phyloP scores from a whole-genome alignment of 2,888 invertebrate species.

The Encarsia formosa region DNA sequence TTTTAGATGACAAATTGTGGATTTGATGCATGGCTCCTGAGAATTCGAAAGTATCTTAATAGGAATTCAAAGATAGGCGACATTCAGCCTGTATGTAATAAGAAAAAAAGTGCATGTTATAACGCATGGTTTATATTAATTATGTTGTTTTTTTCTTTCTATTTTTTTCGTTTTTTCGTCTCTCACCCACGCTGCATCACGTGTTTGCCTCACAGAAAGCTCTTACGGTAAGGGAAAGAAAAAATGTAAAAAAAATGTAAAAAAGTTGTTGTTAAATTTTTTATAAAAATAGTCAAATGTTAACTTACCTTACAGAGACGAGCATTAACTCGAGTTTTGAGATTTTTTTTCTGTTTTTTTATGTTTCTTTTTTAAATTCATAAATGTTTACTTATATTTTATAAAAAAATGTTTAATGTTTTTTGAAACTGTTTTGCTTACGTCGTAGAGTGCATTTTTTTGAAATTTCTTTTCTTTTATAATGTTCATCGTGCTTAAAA shows the following conservation, averaged over 20 bases:
- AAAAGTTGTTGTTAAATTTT: constrained; percentile 1
- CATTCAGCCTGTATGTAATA: constrained; percentile 49
- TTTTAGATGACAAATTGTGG: constrained; percentile 50
- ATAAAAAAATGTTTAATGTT: no score
- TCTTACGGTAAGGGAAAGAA: constrained; percentile 47
- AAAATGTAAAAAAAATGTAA: constrained; percentile 9
- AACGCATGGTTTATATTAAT: constrained; percentile 41
- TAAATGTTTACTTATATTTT: no score
- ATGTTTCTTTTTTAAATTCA: no score
- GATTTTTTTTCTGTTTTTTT: no score
- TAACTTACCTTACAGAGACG: no score
- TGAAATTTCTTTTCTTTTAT: no score
- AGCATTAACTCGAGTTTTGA: no score
- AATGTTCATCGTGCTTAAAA: no score
- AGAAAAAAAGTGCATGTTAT: constrained; percentile 30
- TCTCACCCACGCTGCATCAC: constrained; percentile 24
- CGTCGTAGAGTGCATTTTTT: no score
- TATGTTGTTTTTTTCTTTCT: constrained; percentile 32
- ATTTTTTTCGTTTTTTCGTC: constrained; percentile 12
- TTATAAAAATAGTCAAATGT: no score
- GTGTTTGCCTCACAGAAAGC: constrained; percentile 45
- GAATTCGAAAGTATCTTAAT: constrained; percentile 48
- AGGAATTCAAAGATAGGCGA: constrained; percentile 50
- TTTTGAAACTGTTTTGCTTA: no score
- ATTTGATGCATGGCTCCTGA: constrained; percentile 49